Conservation (phyloP, 1,140 invertebrate species). For the Anoplophora glabripennis region DNA sequence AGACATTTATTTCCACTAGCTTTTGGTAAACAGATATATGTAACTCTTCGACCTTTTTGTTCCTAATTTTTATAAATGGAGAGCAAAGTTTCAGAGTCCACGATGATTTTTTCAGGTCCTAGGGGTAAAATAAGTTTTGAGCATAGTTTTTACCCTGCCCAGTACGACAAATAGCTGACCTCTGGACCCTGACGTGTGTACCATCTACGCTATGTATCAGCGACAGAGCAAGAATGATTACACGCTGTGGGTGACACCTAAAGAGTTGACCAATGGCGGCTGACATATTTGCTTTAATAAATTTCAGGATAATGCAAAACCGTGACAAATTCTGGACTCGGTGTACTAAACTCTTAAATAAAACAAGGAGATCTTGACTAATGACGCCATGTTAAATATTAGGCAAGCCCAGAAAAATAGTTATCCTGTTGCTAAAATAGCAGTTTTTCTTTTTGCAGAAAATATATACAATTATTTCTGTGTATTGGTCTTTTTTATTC, state of each 20-base stretch:
- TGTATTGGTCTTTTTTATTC: too few species aligned
- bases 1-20: too few species aligned
- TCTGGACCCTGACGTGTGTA: constrained; percentile 8
- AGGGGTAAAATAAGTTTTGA: constrained; percentile 15
- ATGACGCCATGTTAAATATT: too few species aligned
- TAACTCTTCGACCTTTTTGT: too few species aligned
- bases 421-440: too few species aligned
- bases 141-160: constrained; percentile 6
- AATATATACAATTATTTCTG: too few species aligned
- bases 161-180: constrained; percentile 6
- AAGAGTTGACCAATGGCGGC: constrained; percentile 10
- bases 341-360: too few species aligned
- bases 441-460: too few species aligned
- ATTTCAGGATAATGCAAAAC: constrained; percentile 17
- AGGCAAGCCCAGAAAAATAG: too few species aligned
- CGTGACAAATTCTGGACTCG: constrained; percentile 7
- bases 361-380: too few species aligned
- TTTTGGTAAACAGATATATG: too few species aligned
- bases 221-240: constrained; percentile 16
- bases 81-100: not conserved
- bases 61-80: not conserved
- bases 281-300: constrained; percentile 15
- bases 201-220: constrained; percentile 7
- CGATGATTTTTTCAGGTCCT: not conserved
- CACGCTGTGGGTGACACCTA: constrained; percentile 19